These are phyloP conservation scores for Acanthosepion lycidas DNA, from an alignment of 2,888 invertebrate species.

Conservation along the genomic window DNA sequence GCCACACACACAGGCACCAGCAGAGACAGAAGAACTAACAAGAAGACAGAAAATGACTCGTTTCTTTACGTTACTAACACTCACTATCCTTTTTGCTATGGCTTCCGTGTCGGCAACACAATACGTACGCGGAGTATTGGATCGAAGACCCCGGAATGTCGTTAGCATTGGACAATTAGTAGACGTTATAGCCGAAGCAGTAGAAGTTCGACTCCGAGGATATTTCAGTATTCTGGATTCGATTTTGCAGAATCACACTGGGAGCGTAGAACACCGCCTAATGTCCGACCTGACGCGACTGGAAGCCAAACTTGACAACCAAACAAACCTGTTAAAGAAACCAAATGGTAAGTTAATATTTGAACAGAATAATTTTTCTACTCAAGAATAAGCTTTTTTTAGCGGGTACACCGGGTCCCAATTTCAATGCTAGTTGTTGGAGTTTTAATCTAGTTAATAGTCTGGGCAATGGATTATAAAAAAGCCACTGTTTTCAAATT, in stretches of 20 bases:
- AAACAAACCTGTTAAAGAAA: slow-evolving; percentile 34
- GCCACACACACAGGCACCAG: neutral
- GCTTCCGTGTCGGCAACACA: neutral
- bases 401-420: too few relatives aligned
- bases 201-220: slow-evolving; percentile 37
- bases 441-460: too few relatives aligned
- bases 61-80: neutral
- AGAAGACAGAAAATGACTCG: neutral
- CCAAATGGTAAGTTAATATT: slow-evolving; percentile 7
- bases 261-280: neutral
- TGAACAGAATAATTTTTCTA: too few relatives aligned
- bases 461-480: too few relatives aligned
- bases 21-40: neutral
- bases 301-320: slow-evolving; percentile 41
- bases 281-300: slow-evolving; percentile 20
- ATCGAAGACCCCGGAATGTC: slow-evolving; percentile 40
- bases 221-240: slow-evolving; percentile 42
- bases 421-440: too few relatives aligned
- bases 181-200: slow-evolving; percentile 38
- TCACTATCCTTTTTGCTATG: neutral
- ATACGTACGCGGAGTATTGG: slow-evolving; percentile 34
- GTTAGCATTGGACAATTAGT: slow-evolving; percentile 43
- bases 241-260: slow-evolving; percentile 4
- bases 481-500: too few relatives aligned
- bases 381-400: too few relatives aligned